Evolutionary conservation across 2,797 vertebrate genomes (phyloP).

Genomic region (Lithobates sylvaticus): DNA sequence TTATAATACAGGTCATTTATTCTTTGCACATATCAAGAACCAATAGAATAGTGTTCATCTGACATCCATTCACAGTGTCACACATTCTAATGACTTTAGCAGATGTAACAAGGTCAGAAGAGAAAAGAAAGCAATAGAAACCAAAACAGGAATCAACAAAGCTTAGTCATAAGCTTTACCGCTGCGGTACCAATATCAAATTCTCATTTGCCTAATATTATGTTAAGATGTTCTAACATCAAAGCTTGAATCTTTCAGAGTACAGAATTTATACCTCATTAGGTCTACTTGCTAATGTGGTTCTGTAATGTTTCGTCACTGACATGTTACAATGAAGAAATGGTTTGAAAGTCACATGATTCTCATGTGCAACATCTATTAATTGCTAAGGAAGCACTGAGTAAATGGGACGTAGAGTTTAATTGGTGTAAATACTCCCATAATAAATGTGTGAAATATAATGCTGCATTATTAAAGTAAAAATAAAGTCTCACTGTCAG

Average conservation of each 20-base stretch:
- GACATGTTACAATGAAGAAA: neutral
- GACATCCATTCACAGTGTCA: too few relatives aligned
- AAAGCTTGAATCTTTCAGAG: neutral
- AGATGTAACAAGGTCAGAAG: neutral
- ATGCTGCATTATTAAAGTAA: too few relatives aligned
- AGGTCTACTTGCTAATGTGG: neutral
- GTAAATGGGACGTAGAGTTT: too few relatives aligned
- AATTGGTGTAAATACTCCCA: too few relatives aligned
- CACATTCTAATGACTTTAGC: too few relatives aligned
- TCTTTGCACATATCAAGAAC: too few relatives aligned
- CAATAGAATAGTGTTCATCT: too few relatives aligned
- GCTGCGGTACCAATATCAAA: neutral
- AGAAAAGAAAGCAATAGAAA: neutral
- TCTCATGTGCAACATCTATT: neutral
- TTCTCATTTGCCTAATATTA: neutral
- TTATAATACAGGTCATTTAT: too few relatives aligned
- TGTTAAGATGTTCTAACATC: conserved; percentile 4
- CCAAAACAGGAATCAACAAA: neutral
- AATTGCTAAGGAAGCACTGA: neutral
- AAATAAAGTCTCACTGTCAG: too few relatives aligned
- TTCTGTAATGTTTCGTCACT: neutral
- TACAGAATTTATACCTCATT: conserved; percentile 15
- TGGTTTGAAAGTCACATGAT: neutral
- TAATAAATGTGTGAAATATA: too few relatives aligned
- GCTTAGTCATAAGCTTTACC: neutral